Base-by-base conservation (phyloP, 1,140 invertebrate species). In the Macrocentrus cingulum region DNA sequence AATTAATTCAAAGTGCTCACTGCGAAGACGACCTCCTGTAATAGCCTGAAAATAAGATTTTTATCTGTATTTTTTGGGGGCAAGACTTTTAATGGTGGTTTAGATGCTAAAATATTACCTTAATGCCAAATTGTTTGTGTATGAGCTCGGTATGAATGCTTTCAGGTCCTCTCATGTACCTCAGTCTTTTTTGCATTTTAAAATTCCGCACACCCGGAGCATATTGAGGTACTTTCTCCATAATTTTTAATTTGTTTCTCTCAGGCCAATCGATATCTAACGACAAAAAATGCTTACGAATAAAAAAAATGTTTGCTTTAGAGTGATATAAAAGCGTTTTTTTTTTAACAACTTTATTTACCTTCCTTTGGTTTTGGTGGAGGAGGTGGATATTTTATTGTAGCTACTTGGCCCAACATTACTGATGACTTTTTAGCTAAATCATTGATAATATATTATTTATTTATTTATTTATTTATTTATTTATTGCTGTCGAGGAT, bases 91-190 rank as follows among this genome's bases (percentile, higher is more conserved):
- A n/a, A n/a, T n/a, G n/a, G n/a, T n/a, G n/a, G n/a, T n/a, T n/a
- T n/a, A n/a, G n/a, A n/a, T n/a, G n/a, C n/a, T n/a, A n/a, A n/a
- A n/a, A n/a, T n/a, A n/a, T 45, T n/a, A 81, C 82, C 81, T 84
- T 93, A 62, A 99, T 89, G 22, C 92, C 96, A 85, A 87, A 98
- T 66, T 98, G 94, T 66, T 90, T 88, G 67, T 96, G 88, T 48
- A 92, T 81, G 2, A 99, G 79, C 42, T 83, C 83, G 70, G 92
- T 97, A 64, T 97, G 92, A 42, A 94, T 67, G 16, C 71, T 34
- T 80, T 99, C 96, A 5, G 92, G 93, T 1, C 96, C 96, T 71
- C 94, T 83, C 88, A 97, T 95, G 20, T 89, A 86, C 20, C 83
- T 82, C 0, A 95, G 74, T 42, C 83, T 83, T 69, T 92, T 95